Base-by-base conservation (phyloP, 2,113 vertebrate genomes). In the Accipiter cooperii region DNA sequence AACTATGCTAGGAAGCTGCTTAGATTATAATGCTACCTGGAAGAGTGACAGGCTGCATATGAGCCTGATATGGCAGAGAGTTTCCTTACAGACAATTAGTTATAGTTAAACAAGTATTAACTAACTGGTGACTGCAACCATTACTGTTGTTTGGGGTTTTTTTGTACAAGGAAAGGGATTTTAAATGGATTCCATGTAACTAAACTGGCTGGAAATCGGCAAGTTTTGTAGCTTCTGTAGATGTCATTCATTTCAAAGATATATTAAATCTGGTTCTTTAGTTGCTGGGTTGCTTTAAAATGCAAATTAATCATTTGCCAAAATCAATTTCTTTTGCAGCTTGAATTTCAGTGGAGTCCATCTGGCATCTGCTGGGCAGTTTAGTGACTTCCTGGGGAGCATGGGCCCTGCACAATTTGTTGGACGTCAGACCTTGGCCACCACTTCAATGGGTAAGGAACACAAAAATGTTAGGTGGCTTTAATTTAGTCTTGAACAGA, bases 351-450 rank as follows among this genome's bases (percentile, higher is more conserved):
- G 99, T 58, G 99, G 99, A 70, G 98, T 99, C 97, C 99, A 99
- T 97, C 97, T 99, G 97, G 99, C 99, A 6, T 99, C 99, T 4
- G 99, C 99, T 29, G 98, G 99, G 40, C 99, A 99, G 97, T 99
- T 99, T 83, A 99, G 99, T 87, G 99, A 99, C 96, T 99, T 99
- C 97, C 98, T 99, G 93, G 99, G 99, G 28, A 99, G 99, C 92
- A 99, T 99, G 99, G 99, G 99, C 34, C 99, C 99, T 3, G 99
- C 99, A 19, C 99, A 99, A 96, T 99, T 99, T 84, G 99, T 99
- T 73, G 99, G 99, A 21, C 98, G 99, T 88, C 99, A 99, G 98
- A 99, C 99, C 52, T 96, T 99, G 97, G 99, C 99, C 46, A 99
- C 99, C n/a, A 99, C 99, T 13, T 99, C 99, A 1, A 99, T 99